These are phyloP conservation scores for Cepaea hortensis DNA, from an alignment of 2,888 invertebrate genomes.

Conservation along the genomic window DNA sequence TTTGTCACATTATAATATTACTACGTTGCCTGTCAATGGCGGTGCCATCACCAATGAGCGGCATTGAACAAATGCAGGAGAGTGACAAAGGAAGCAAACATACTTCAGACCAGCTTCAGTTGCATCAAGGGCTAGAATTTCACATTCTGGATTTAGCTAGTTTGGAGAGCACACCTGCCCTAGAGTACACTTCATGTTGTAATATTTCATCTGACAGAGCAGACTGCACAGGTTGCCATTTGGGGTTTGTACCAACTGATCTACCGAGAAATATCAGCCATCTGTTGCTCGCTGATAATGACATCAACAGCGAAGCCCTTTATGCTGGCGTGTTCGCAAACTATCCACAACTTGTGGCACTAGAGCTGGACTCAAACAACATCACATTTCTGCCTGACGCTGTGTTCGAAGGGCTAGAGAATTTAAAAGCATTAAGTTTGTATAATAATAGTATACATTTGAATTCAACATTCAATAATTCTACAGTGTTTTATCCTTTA, in stretches of 20 bases:
- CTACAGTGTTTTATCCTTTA: conserved; percentile 28
- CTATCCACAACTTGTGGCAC: not conserved
- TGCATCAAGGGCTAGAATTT: no score
- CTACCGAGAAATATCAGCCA: conserved; percentile 4
- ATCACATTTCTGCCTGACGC: conserved; percentile 29
- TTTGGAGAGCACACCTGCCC: not conserved
- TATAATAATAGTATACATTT: conserved; percentile 20
- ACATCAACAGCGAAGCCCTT: conserved; percentile 13
- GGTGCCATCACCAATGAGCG: no score
- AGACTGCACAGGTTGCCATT: not conserved
- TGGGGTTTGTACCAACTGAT: conserved; percentile 12
- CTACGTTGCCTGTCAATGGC: no score
- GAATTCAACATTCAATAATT: not conserved
- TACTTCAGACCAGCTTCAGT: no score
- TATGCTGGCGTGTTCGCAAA: not conserved
- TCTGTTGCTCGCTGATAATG: conserved; percentile 28
- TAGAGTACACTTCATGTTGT: not conserved
- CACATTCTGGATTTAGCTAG: not conserved
- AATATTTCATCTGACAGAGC: not conserved
- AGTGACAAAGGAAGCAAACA: no score
- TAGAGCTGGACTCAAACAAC: conserved; percentile 25
- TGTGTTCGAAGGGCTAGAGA: conserved; percentile 17
- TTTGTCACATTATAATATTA: no score
- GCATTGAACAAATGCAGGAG: no score
- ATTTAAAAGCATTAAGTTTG: conserved; percentile 16